Evolutionary conservation across 2,113 vertebrate genomes (phyloP), one percentile per base, ranked within the genome.

Genomic region (Hydropotes inermis): DNA sequence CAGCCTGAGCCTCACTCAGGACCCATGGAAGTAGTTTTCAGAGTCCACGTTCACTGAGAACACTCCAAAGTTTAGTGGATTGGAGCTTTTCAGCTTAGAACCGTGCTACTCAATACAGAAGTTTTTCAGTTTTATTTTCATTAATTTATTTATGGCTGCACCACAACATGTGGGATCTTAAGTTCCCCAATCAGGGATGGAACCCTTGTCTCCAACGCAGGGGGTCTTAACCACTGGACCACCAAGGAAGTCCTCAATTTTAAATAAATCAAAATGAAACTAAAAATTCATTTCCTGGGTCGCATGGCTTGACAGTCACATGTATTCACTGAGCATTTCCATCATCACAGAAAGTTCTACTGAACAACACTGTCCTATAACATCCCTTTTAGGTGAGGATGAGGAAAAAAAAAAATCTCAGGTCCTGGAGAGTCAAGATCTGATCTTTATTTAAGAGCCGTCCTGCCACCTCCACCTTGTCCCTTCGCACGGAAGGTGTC

Each of bases 221-320:
- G 45, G 16, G 16, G 28, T 50, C 45, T 81, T 81, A 33, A 50
- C 16, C 45, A 21, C 45, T 52, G 9, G 28, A 81, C 45, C 16
- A 47, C 28, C 78, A 52, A 30, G 78, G 28, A 81, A 81, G 16
- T 81, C 28, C 78, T 81, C 78, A 64, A 39, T 55, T 67, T 74
- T 10, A 92, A 83, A 55, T 88, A 21, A 55, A 25, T 5, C 82
- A 45, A n/a, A 60, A 91, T 70, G 16, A 43, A 95, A 54, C 19
- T 47, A 64, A 94, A 78, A 82, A 83, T 57, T 43, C 55, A 81
- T 55, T 50, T 86, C 43, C 93, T 54, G 11, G 27, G 36, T 57
- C 12, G 1, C 47, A 17, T 4, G 28, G 81, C 43, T 45, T 28
- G 3, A 47, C 1, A 36, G 76, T 30, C 50, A 15, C 43, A 1